Evolutionary conservation across 2,888 invertebrate species (phyloP).

Genomic region (Diadegma fenestrale): DNA sequence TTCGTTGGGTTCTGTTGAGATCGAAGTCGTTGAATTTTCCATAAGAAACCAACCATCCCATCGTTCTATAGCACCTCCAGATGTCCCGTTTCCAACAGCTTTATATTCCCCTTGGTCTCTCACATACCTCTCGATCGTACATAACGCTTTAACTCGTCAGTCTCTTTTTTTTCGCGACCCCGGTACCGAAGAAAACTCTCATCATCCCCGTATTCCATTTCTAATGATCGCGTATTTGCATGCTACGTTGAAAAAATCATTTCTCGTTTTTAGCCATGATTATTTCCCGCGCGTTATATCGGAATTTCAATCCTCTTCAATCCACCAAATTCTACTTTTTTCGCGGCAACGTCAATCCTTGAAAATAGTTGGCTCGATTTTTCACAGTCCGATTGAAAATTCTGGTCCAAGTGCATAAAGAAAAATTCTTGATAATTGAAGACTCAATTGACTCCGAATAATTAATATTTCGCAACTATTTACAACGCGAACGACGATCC

Average conservation of each 20-base stretch:
- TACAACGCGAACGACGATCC: no score
- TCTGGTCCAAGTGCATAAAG: not conserved
- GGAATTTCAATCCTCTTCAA: not conserved
- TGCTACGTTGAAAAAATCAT: not conserved
- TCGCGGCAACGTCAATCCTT: not conserved
- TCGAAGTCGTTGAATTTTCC: constrained; percentile 84
- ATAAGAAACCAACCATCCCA: constrained; percentile 79
- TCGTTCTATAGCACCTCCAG: constrained; percentile 78
- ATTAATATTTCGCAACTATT: not conserved
- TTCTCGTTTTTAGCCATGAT: not conserved
- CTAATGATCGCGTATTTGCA: not conserved
- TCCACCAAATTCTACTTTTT: not conserved
- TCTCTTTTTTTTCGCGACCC: not conserved
- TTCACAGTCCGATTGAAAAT: not conserved
- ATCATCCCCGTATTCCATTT: not conserved
- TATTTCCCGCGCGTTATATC: not conserved
- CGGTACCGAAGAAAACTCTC: not conserved
- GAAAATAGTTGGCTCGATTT: not conserved
- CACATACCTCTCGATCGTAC: constrained; percentile 2
- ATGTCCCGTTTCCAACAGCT: constrained; percentile 80
- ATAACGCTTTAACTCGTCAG: constrained; percentile 15
- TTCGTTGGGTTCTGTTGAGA: constrained; percentile 67
- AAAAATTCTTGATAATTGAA: not conserved
- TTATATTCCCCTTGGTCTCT: constrained; percentile 64
- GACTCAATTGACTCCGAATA: not conserved